Evolutionary conservation across 2,113 vertebrate genomes (phyloP).

Genomic region (Scomber japonicus): DNA sequence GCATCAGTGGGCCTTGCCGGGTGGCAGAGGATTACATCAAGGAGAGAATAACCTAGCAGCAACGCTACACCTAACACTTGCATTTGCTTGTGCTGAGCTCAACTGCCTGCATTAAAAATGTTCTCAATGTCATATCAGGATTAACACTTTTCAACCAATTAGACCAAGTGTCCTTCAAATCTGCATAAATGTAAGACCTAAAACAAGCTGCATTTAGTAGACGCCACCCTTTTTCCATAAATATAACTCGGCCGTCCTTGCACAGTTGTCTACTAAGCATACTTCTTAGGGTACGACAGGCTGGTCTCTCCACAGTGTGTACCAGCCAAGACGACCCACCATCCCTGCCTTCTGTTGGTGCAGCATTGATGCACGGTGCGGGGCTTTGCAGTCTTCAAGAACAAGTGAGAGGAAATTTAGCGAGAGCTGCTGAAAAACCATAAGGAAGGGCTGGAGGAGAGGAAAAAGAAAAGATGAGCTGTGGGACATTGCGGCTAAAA

Average conservation of each 20-base stretch:
- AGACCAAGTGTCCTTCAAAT: constrained; percentile 41
- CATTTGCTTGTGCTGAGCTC: constrained; percentile 15
- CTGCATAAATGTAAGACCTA: constrained; percentile 13
- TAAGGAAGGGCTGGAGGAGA: constrained; percentile 12
- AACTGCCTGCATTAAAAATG: constrained; percentile 10
- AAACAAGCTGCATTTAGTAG: constrained; percentile 28
- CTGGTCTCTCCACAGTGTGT: constrained; percentile 39
- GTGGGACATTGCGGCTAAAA: constrained; percentile 47
- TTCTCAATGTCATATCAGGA: constrained; percentile 53
- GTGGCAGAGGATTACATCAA: constrained; percentile 48
- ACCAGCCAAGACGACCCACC: constrained; percentile 19
- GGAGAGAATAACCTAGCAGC: constrained; percentile 42
- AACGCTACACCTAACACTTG: constrained; percentile 1
- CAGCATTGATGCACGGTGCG: constrained; percentile 27
- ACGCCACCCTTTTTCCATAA: constrained; percentile 22
- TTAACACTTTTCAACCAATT: constrained; percentile 47
- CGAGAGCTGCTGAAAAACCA: constrained; percentile 18
- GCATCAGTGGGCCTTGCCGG: constrained; percentile 30
- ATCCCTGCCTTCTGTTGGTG: constrained; percentile 38
- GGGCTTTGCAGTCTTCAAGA: constrained; percentile 15
- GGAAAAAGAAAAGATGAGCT: constrained; percentile 14
- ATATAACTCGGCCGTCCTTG: constrained; percentile 39
- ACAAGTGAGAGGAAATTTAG: constrained; percentile 10
- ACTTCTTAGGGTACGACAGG: constrained; percentile 37
- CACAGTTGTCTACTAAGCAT: constrained; percentile 37